These are phyloP conservation scores for Neolamprologus longior DNA, from an alignment of 2,113 vertebrate genomes.

Conservation along the genomic window DNA sequence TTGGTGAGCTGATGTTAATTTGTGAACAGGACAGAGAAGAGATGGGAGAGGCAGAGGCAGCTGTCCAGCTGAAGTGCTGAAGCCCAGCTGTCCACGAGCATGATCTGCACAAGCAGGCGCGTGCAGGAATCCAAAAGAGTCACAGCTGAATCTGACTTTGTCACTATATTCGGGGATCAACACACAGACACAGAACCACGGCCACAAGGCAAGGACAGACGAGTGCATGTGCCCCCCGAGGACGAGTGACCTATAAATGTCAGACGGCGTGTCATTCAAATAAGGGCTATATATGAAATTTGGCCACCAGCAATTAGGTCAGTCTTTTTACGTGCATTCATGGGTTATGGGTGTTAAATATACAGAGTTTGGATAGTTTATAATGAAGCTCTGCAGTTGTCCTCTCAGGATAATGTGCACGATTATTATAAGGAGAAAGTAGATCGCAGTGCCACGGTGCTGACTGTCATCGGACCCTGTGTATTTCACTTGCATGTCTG, in stretches of 20 bases:
- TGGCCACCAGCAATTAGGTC: rapidly evolving
- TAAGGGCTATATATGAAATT: not conserved
- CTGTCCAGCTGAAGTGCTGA: constrained; percentile 49
- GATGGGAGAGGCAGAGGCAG: constrained; percentile 43
- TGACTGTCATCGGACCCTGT: constrained; percentile 15
- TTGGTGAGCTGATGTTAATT: not conserved
- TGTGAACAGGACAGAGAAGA: constrained; percentile 18
- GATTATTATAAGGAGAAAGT: not conserved
- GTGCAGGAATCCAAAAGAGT: constrained; percentile 65
- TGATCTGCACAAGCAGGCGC: constrained; percentile 67
- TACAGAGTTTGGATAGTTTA: not conserved
- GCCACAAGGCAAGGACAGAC: not conserved
- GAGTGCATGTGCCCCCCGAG: not conserved
- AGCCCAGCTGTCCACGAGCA: constrained; percentile 58
- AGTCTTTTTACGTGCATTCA: not conserved
- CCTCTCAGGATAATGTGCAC: not conserved
- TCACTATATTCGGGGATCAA: constrained; percentile 6
- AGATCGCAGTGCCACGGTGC: not conserved
- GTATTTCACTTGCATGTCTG: constrained; percentile 29
- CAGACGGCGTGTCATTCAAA: not conserved
- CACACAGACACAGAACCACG: not conserved
- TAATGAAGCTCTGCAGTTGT: not conserved
- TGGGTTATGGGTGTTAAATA: not conserved
- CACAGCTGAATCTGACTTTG: constrained; percentile 60
- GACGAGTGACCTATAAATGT: not conserved